Evolutionary conservation across 2,797 vertebrate genomes (phyloP), one percentile per base, ranked within the genome.

Genomic region (Pangasius larnaudii): DNA sequence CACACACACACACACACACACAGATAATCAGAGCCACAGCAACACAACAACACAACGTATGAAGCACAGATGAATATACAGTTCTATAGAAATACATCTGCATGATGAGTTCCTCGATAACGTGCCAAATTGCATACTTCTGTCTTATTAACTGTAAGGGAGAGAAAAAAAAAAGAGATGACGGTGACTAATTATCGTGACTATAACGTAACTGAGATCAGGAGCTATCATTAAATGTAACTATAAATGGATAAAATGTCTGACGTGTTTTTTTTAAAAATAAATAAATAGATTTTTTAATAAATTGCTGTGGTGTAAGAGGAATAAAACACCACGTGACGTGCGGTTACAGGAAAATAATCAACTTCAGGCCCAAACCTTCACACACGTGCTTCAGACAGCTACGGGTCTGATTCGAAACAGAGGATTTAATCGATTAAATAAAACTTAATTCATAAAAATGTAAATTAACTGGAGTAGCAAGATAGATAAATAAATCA

Each of bases 41-140:
- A 88, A 91, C 90, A 85, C 53, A 16, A n/a, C 79, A 84, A 84
- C 61, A 81, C 11, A 42, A 13, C 19, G 5, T 39, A 27, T 33
- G 18, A 16, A 56, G 77, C n/a, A 56, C 77, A 58, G 22, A 2
- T 30, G 2, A 30, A 77, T 16, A 77, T n/a, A n/a, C 27, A 3
- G 19, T 1, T 72, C 71, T 5, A 42, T 1, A 77, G 13, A 77
- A 30, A n/a, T 16, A n/a, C 27, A 51, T 51, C 74, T 51, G 74
- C 2, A 3, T 8, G 18, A 27, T n/a, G 4, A 75, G 24, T 2
- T 49, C 24, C 13, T 8, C 11, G 0, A 27, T 49, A 46, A 49
- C 42, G 14, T 1, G 4, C 30, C 42, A 27, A 78, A 8, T 7
- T 56, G 49, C 72, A 27, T 5, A 13, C 6, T 7, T n/a, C 42